Base-by-base conservation (phyloP, 2,113 vertebrate species). In the Tyrannus savana region DNA sequence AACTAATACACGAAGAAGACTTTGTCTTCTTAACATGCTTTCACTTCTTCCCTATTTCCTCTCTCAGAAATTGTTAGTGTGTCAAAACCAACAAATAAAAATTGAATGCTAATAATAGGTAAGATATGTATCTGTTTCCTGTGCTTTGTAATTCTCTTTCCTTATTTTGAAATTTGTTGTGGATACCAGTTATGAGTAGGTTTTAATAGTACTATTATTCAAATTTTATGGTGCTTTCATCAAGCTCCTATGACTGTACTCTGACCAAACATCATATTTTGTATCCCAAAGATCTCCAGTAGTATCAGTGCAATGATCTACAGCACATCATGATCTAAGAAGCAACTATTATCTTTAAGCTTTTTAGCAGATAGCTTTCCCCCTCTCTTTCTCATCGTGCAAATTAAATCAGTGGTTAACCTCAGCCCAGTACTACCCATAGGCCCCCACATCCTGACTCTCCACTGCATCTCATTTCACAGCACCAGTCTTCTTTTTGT, bases 371-470 rank as follows among this genome's bases (percentile, higher is more conserved):
- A 24, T 22, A 69, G 25, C 64, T 95, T 75, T 68, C 52, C 39
- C 8, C 89, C 66, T 85, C 47, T 93, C 69, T 87, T 93, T 75
- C 56, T 91, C 59, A 91, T 89, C 4, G 0, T 39, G 13, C 12
- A 87, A 89, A 87, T 89, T 63, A 84, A 82, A 89, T 53, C 77
- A 82, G 64, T 82, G 56, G 39, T 89, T 94, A 68, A 53, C 27
- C 49, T 95, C 66, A 75, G 35, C 18, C 52, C 23, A 28, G 59
- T 44, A 44, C 49, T 71, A 79, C 58, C 44, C 59, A 76, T 24
- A 37, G 23, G 46, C 56, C 25, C 47, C 84, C 60, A 66, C 14
- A 22, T 64, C 71, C 56, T 59, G 47, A 27, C 19, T 82, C n/a
- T 60, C 8, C 22, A 23, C 30, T 60, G 33, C 23, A 56, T 28